phyloP scores from a whole-genome alignment of 2,888 invertebrate genomes.

The Toxonevra muliebris region DNA sequence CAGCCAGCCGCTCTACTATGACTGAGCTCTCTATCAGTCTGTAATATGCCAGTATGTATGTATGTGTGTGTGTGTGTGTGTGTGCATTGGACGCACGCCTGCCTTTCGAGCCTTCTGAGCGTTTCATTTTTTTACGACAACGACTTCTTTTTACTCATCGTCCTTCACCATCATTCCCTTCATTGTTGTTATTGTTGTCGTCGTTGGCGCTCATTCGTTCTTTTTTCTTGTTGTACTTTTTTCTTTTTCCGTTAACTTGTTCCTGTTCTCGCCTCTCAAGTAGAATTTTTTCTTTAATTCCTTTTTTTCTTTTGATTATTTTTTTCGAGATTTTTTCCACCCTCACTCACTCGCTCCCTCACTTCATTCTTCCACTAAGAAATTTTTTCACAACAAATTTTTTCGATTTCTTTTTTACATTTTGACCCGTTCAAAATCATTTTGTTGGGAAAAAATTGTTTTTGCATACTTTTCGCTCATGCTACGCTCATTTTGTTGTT shows the following conservation, averaged over 20 bases:
- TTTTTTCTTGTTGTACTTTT: background rate
- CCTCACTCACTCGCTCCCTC: background rate
- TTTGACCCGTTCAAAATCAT: constrained; percentile 31
- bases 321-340: background rate
- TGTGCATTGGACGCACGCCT: constrained; percentile 9
- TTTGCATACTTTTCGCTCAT: background rate
- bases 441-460: constrained; percentile 29
- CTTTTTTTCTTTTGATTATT: constrained; percentile 14
- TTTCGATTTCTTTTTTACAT: constrained; percentile 20
- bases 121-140: background rate
- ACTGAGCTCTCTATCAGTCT: constrained; percentile 13
- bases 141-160: constrained; percentile 2
- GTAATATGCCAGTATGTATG: too few relatives aligned
- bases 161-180: constrained; percentile 1
- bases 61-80: background rate
- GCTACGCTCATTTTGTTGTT: constrained; percentile 11
- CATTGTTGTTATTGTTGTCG: constrained; percentile 21
- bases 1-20: background rate
- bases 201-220: background rate
- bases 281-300: constrained; percentile 13
- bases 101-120: constrained; percentile 12
- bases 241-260: constrained; percentile 9
- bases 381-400: constrained; percentile 7
- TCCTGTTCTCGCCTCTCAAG: constrained; percentile 16
- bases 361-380: background rate